Conservation (phyloP, 2,113 vertebrate species). For the Hippocampus barbouri region DNA sequence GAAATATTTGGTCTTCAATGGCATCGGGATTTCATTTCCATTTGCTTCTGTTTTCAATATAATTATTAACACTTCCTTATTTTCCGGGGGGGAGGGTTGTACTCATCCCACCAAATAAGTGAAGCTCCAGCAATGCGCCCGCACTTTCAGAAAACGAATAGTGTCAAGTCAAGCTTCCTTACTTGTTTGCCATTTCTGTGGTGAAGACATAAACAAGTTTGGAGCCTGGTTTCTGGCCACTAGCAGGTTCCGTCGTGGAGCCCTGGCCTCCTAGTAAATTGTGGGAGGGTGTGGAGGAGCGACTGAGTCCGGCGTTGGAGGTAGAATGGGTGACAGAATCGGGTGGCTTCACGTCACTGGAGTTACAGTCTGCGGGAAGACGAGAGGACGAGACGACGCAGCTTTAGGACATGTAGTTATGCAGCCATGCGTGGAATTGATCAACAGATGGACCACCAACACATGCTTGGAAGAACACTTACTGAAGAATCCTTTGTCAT, state of each 20-base stretch:
- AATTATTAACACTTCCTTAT: not conserved
- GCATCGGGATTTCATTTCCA: not conserved
- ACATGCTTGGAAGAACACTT: slow-evolving; percentile 51
- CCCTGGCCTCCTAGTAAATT: slow-evolving; percentile 79
- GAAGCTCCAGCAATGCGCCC: not conserved
- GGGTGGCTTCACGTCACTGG: slow-evolving; percentile 86
- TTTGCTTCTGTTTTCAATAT: not conserved
- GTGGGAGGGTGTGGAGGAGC: slow-evolving; percentile 87
- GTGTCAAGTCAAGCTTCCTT: slow-evolving; percentile 52
- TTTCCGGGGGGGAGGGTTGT: not conserved
- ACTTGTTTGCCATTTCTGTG: slow-evolving; percentile 99
- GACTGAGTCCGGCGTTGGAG: slow-evolving; percentile 71
- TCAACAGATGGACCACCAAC: slow-evolving; percentile 13
- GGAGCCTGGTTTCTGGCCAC: slow-evolving; percentile 86
- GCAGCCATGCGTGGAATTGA: slow-evolving; percentile 19
- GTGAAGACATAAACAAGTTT: slow-evolving; percentile 99
- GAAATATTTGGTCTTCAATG: not conserved
- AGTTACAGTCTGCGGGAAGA: slow-evolving; percentile 84
- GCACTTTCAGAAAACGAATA: not conserved
- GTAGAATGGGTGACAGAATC: slow-evolving; percentile 89
- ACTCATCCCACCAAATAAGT: not conserved
- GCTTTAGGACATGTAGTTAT: slow-evolving; percentile 18
- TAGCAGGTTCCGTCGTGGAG: slow-evolving; percentile 77
- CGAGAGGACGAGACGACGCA: not conserved
- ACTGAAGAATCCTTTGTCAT: slow-evolving; percentile 75